A percentile compares a stretch with the other conserved stretches of the same genome.
These are phyloP conservation scores for Trachelus iudaicus DNA, from an alignment of 2,888 invertebrate genomes.

Conservation along the genomic window DNA sequence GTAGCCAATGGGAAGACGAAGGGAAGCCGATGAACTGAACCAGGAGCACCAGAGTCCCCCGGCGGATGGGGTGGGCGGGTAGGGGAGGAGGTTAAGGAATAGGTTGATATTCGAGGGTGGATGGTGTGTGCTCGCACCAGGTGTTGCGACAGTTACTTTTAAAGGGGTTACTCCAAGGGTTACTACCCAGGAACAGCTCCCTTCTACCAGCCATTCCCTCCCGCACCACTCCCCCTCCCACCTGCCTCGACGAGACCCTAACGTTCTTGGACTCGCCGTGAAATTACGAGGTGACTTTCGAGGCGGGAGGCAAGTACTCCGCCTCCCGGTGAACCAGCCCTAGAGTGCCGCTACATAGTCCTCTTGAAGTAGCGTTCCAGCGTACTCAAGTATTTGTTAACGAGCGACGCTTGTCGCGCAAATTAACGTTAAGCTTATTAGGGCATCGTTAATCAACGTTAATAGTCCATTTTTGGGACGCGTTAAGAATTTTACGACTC, in stretches of 20 bases:
- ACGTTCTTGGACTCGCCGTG: not conserved
- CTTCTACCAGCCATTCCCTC: constrained; percentile 9
- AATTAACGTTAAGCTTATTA: constrained; percentile 14
- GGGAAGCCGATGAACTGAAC: no score
- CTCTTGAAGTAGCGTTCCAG: not conserved
- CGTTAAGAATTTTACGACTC: no score
- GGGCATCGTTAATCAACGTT: no score
- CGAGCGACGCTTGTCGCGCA: constrained; percentile 22
- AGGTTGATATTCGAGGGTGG: not conserved
- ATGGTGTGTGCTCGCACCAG: constrained; percentile 36
- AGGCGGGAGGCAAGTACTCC: no score
- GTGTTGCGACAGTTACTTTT: constrained; percentile 51
- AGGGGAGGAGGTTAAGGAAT: not conserved
- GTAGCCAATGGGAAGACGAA: no score
- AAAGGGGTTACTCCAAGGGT: constrained; percentile 47
- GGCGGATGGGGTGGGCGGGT: not conserved
- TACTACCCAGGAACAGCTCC: constrained; percentile 21
- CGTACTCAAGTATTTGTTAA: constrained; percentile 18
- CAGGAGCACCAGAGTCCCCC: no score
- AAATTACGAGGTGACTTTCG: constrained; percentile 34
- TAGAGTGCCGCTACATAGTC: not conserved
- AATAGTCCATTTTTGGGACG: no score
- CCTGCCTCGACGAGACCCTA: constrained; percentile 10
- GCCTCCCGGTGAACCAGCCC: no score
- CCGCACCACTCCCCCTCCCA: constrained; percentile 22